phyloP scores from a whole-genome alignment of 2,888 invertebrate species.

The Apodemia zela region DNA sequence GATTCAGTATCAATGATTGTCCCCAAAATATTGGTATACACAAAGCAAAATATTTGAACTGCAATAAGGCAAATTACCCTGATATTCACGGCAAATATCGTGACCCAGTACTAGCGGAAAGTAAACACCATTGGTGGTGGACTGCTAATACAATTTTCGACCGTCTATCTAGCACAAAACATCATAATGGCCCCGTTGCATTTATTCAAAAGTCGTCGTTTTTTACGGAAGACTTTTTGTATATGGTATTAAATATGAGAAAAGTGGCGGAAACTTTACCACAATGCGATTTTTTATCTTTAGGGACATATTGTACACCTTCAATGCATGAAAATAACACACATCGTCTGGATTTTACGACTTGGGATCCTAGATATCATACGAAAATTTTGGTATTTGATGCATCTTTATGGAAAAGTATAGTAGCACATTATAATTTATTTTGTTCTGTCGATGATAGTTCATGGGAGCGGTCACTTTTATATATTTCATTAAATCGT shows the following conservation, averaged over 20 bases:
- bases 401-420: slow-evolving; percentile 45
- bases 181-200: slow-evolving; percentile 43
- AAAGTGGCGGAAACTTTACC: slow-evolving; percentile 39
- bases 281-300: slow-evolving; percentile 47
- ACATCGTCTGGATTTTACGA: slow-evolving; percentile 39
- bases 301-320: slow-evolving; percentile 35
- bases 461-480: slow-evolving; percentile 51
- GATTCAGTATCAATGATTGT: slow-evolving; percentile 42
- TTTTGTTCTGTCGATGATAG: slow-evolving; percentile 52
- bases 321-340: slow-evolving; percentile 28
- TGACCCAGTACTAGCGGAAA: slow-evolving; percentile 40
- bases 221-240: slow-evolving; percentile 51
- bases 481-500: slow-evolving; percentile 46
- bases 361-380: slow-evolving; percentile 45
- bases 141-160: slow-evolving; percentile 55
- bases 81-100: slow-evolving; percentile 47
- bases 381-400: slow-evolving; percentile 49
- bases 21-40: slow-evolving; percentile 35
- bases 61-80: slow-evolving; percentile 42
- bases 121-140: slow-evolving; percentile 63
- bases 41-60: slow-evolving; percentile 38
- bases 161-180: slow-evolving; percentile 34
- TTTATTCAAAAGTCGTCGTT: slow-evolving; percentile 48
- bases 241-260: slow-evolving; percentile 48
- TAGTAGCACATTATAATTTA: slow-evolving; percentile 49